Percentiles rank a stretch among this genome's conserved stretches.
These are phyloP conservation scores for Alethe diademata DNA, from an alignment of 2,113 vertebrate species.

Conservation along the genomic window DNA sequence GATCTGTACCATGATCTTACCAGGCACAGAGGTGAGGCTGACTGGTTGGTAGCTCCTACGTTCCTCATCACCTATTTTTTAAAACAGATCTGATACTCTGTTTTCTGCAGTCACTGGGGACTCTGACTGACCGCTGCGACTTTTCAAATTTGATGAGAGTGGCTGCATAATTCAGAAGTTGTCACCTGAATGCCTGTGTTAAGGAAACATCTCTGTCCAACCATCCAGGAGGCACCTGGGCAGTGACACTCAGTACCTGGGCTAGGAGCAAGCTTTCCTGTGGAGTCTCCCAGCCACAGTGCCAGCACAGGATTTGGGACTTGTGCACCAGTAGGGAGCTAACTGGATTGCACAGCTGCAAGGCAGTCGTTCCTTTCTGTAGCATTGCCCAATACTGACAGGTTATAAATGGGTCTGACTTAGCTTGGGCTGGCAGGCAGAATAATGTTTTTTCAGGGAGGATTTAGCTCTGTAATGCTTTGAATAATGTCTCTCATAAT, in stretches of 20 bases:
- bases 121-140: background rate
- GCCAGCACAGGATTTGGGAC: background rate
- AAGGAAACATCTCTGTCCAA: background rate
- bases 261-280: background rate
- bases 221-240: background rate
- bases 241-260: background rate
- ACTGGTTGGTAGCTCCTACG: background rate
- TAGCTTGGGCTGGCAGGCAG: background rate
- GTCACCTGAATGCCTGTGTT: background rate
- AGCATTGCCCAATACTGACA: background rate
- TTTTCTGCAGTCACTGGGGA: background rate
- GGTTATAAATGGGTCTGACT: background rate
- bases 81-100: background rate
- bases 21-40: background rate
- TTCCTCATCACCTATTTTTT: background rate
- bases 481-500: background rate
- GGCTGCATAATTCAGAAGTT: background rate
- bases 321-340: background rate
- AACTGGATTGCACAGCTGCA: background rate
- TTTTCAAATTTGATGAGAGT: background rate
- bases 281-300: background rate
- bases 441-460: background rate
- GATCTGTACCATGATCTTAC: background rate
- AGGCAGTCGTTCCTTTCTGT: background rate
- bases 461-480: background rate